A percentile compares a stretch with the other conserved stretches of the same genome.
Conservation (phyloP, 35 echinoderm and acorn worm genomes). For the Apostichopus japonicus region DNA sequence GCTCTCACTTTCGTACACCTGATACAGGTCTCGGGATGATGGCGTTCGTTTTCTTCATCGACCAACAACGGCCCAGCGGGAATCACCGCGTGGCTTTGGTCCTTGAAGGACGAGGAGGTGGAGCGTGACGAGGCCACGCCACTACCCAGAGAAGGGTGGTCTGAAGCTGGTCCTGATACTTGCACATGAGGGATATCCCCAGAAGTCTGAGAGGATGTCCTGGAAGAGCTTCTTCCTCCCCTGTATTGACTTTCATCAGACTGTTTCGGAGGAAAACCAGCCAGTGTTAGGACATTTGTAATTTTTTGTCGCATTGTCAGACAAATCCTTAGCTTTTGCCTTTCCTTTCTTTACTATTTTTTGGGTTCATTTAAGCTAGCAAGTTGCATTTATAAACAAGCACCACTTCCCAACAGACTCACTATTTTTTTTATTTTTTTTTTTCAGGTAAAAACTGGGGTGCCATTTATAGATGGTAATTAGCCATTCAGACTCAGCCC, state of each 20-base stretch:
- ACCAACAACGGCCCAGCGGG: background rate
- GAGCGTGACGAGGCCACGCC: background rate
- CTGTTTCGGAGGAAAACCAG: background rate
- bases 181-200: conserved; percentile 70
- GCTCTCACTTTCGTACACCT: conserved; percentile 77
- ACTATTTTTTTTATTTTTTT: too few relatives aligned
- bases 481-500: too few relatives aligned
- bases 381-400: too few relatives aligned
- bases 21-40: conserved; percentile 63
- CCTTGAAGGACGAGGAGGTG: conserved; percentile 18
- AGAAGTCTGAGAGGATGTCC: conserved; percentile 45
- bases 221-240: conserved; percentile 62
- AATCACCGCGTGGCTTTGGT: conserved; percentile 40
- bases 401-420: too few relatives aligned
- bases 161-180: conserved; percentile 38
- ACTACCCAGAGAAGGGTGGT: conserved; percentile 41
- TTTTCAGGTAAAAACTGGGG: too few relatives aligned
- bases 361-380: background rate
- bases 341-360: background rate
- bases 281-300: background rate
- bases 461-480: too few relatives aligned
- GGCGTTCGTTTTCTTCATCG: conserved; percentile 61
- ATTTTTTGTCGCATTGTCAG: background rate
- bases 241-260: conserved; percentile 91
- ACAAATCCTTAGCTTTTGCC: background rate